A percentile compares a stretch with the other conserved stretches of the same genome.
Conservation (phyloP, 2,888 invertebrate genomes). For the Hirtodrosophila confusa region DNA sequence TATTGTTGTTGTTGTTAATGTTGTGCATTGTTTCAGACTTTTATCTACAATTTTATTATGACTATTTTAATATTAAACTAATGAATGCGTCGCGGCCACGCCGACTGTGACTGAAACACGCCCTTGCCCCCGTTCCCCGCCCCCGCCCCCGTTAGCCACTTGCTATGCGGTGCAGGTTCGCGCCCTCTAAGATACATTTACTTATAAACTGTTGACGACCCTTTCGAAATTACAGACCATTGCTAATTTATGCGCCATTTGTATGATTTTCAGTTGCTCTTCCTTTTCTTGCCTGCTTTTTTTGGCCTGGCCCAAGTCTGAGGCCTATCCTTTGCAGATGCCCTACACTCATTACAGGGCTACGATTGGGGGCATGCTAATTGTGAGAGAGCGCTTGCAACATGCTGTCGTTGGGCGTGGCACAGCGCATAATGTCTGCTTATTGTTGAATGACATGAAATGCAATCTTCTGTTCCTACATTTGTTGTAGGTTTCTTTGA, state of each 20-base stretch:
- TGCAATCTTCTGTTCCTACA: no score
- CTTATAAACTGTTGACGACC: conserved; percentile 66
- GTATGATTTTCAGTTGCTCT: conserved; percentile 66
- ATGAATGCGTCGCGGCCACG: conserved; percentile 75
- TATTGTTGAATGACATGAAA: conserved; percentile 44
- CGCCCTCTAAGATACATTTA: conserved; percentile 46
- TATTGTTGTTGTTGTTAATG: conserved; percentile 31
- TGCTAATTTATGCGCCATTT: conserved; percentile 78
- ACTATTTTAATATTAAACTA: conserved; percentile 79
- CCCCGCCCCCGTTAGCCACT: conserved; percentile 7
- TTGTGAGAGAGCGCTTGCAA: conserved; percentile 41
- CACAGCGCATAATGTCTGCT: conserved; percentile 46
- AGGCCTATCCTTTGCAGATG: conserved; percentile 33
- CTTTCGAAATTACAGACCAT: conserved; percentile 78
- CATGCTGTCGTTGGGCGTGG: conserved; percentile 54
- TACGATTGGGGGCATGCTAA: conserved; percentile 33
- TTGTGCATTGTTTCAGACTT: conserved; percentile 65
- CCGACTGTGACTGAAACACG: conserved; percentile 53
- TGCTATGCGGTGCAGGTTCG: conserved; percentile 40
- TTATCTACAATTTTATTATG: conserved; percentile 74
- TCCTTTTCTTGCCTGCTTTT: conserved; percentile 22
- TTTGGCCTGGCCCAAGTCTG: background rate
- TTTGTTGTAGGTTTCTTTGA: no score
- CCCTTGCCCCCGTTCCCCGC: background rate
- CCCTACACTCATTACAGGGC: conserved; percentile 29